These are phyloP conservation scores for Nyctibius grandis DNA, from an alignment of 2,797 vertebrate species.

Conservation along the genomic window DNA sequence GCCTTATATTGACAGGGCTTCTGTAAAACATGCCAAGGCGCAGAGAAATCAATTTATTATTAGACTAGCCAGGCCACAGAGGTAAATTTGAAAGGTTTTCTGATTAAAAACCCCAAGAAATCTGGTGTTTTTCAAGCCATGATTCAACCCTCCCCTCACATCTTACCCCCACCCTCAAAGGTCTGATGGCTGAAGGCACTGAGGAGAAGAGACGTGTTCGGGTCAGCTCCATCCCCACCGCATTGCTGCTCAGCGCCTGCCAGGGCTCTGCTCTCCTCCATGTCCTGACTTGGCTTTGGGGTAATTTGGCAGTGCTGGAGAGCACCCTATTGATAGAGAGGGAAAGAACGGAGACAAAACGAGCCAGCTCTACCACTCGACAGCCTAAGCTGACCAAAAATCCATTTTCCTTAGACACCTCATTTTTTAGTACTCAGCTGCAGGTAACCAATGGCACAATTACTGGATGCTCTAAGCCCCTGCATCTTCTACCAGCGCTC, in stretches of 20 bases:
- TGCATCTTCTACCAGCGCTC: neutral
- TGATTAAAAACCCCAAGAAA: neutral
- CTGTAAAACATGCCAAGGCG: neutral
- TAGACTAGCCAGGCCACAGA: neutral
- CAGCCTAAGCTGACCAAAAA: neutral
- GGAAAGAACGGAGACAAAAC: neutral
- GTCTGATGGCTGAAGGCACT: neutral
- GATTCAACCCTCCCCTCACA: neutral
- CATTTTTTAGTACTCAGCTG: neutral
- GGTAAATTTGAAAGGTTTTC: neutral
- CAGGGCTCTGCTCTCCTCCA: neutral
- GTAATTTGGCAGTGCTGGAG: neutral
- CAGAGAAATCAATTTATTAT: conserved; percentile 26
- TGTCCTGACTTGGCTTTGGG: neutral
- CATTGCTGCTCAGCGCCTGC: rapidly evolving
- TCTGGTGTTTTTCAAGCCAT: neutral
- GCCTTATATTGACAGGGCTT: neutral
- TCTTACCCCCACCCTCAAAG: neutral
- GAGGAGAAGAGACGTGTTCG: rapidly evolving
- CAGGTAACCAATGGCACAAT: neutral
- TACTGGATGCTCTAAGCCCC: neutral
- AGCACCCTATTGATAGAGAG: neutral
- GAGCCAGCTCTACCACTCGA: neutral
- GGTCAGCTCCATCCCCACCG: neutral
- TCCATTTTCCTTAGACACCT: neutral